Conservation (phyloP, 2,888 invertebrate genomes). For the Pollenia angustigena region DNA sequence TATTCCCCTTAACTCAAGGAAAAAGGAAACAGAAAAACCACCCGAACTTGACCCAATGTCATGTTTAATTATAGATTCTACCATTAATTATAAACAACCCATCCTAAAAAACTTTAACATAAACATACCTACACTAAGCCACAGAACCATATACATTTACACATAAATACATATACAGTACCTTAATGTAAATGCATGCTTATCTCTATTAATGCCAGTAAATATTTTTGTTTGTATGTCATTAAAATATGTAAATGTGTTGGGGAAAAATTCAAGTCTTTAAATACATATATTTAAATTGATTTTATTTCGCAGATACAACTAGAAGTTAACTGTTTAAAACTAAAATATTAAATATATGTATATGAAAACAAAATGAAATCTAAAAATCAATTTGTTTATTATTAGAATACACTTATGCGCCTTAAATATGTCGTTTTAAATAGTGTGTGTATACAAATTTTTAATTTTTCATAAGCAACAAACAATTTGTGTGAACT, state of each 20-base stretch:
- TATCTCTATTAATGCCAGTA: neutral
- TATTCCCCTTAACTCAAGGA: neutral
- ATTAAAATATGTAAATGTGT: constrained; percentile 16
- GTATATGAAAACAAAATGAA: no score
- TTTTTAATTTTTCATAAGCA: constrained; percentile 24
- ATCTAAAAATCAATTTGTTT: neutral
- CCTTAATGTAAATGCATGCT: neutral
- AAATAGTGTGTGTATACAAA: neutral
- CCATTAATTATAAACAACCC: neutral
- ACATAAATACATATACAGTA: no score
- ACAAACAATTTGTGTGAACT: constrained; percentile 19
- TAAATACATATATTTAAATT: constrained; percentile 8
- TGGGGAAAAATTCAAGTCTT: neutral
- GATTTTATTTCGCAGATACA: constrained; percentile 5
- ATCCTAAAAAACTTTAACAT: neutral
- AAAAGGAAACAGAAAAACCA: constrained; percentile 6
- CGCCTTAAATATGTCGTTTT: neutral
- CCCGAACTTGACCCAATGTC: constrained; percentile 37
- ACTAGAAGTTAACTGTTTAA: neutral
- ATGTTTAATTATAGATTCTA: constrained; percentile 19
- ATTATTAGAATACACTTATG: constrained; percentile 14
- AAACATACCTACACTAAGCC: neutral
- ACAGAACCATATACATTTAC: no score
- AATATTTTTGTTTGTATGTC: constrained; percentile 35
- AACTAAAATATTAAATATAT: neutral